phyloP scores from a whole-genome alignment of 2,888 invertebrate species.

The Ichneumon xanthorius region DNA sequence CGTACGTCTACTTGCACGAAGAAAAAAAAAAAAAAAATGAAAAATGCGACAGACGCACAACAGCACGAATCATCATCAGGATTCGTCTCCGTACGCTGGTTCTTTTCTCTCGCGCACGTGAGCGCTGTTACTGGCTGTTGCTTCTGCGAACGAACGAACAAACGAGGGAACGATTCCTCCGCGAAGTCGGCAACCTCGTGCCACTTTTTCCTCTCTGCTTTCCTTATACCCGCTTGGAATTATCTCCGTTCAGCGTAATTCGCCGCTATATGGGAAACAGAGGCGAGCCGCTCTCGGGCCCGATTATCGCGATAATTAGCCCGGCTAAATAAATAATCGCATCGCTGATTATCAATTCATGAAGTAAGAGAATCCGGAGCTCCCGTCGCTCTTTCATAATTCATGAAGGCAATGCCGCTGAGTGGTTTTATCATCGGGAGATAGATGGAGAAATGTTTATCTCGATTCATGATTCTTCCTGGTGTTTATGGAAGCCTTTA shows the following conservation, averaged over 20 bases:
- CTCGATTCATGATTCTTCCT: constrained; percentile 5
- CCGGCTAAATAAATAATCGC: constrained; percentile 41
- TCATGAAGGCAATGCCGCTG: constrained; percentile 4
- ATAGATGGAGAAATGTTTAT: not conserved
- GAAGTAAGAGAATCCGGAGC: constrained; percentile 12
- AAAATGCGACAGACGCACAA: constrained; percentile 37
- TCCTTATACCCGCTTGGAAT: constrained; percentile 5
- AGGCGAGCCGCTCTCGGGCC: not conserved
- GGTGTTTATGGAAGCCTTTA: constrained; percentile 2
- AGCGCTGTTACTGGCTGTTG: not conserved
- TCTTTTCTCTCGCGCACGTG: constrained; percentile 22
- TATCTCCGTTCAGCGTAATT: constrained; percentile 21
- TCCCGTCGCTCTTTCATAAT: constrained; percentile 22
- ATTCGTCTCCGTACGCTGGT: constrained; percentile 27
- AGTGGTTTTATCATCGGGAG: not conserved
- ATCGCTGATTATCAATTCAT: constrained; percentile 55
- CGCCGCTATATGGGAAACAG: constrained; percentile 12
- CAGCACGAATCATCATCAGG: constrained; percentile 40
- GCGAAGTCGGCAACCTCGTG: constrained; percentile 72
- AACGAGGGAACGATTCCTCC: constrained; percentile 43
- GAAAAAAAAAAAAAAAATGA: constrained; percentile 1
- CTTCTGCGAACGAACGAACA: constrained; percentile 23
- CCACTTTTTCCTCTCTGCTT: constrained; percentile 70
- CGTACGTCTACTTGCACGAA: constrained; percentile 7
- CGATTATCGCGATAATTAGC: constrained; percentile 63